Evolutionary conservation across 2,888 invertebrate species (phyloP).

Genomic region (Osmoderma eremita): DNA sequence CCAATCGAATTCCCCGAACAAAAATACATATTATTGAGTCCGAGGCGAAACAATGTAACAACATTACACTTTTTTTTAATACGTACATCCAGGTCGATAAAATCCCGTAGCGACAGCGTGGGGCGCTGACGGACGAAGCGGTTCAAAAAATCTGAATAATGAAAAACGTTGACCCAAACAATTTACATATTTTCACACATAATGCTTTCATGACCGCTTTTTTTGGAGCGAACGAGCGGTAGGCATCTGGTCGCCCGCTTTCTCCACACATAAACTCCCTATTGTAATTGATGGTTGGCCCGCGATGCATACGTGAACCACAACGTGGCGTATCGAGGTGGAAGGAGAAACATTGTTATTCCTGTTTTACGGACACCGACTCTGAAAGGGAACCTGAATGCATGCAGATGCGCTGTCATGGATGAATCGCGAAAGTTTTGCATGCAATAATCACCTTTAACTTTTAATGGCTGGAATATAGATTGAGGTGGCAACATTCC

Average conservation of each 20-base stretch:
- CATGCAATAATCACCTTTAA: not conserved
- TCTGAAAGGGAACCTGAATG: slow-evolving; percentile 1
- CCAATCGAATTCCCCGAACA: not conserved
- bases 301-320: slow-evolving; percentile 15
- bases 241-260: slow-evolving; percentile 9
- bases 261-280: slow-evolving; percentile 3
- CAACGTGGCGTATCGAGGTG: slow-evolving; percentile 12
- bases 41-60: slow-evolving; percentile 18
- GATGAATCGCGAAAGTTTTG: slow-evolving; percentile 5
- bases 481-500: no score
- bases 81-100: slow-evolving; percentile 17
- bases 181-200: slow-evolving; percentile 40
- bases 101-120: slow-evolving; percentile 8
- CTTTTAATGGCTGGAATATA: no score
- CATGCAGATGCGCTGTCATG: slow-evolving; percentile 1
- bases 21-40: slow-evolving; percentile 5
- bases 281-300: slow-evolving; percentile 23
- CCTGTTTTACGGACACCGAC: no score
- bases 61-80: not conserved
- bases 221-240: slow-evolving; percentile 4
- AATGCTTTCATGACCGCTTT: slow-evolving; percentile 34
- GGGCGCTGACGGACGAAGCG: slow-evolving; percentile 16
- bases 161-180: slow-evolving; percentile 39
- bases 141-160: slow-evolving; percentile 35
- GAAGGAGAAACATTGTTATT: slow-evolving; percentile 13